Evolutionary conservation across 2,797 vertebrate species (phyloP).

Genomic region (Psittacula echo): DNA sequence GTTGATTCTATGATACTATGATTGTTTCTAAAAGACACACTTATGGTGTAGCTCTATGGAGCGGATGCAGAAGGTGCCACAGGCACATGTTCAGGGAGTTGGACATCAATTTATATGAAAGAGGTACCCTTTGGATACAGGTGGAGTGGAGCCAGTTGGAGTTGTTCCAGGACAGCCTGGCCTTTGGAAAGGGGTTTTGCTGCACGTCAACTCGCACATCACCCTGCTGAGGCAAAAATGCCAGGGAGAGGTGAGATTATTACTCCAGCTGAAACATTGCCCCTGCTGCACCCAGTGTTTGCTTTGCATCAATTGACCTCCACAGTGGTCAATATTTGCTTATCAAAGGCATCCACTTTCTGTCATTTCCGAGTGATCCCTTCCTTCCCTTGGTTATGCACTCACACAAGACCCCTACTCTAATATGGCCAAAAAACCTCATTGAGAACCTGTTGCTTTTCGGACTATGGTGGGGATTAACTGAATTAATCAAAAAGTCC

Average conservation of each 20-base stretch:
- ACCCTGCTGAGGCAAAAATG: too few relatives aligned
- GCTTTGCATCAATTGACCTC: background rate
- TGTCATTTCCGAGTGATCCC: background rate
- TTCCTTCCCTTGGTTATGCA: background rate
- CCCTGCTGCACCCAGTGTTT: background rate
- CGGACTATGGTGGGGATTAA: too few relatives aligned
- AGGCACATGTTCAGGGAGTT: background rate
- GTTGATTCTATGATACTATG: background rate
- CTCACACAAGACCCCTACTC: background rate
- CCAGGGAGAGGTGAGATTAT: background rate
- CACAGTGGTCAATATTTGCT: background rate
- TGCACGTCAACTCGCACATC: accelerated
- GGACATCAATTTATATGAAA: background rate
- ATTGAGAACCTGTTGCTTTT: background rate
- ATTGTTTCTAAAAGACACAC: background rate
- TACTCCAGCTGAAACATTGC: background rate
- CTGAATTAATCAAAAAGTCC: background rate
- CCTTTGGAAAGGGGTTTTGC: background rate
- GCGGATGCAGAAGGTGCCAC: background rate
- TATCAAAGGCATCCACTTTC: background rate
- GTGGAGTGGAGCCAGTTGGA: background rate
- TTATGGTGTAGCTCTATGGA: accelerated
- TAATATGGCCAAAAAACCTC: background rate
- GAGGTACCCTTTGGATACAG: too few relatives aligned
- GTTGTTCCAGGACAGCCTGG: background rate